Base-by-base conservation (phyloP, 2,888 invertebrate genomes). In the Pterostichus niger region DNA sequence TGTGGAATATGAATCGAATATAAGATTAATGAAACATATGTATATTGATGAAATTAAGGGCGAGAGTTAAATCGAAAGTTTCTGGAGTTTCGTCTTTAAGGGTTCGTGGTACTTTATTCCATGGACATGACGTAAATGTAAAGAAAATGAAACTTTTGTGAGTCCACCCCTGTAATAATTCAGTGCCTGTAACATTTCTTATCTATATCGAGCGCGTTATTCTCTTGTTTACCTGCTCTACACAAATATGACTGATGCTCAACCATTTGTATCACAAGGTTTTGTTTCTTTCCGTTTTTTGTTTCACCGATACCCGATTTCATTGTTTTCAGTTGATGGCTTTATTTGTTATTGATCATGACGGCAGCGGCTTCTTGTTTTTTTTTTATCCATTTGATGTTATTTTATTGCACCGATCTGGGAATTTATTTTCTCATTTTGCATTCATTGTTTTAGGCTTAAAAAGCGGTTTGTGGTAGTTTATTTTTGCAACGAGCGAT, bases 381-480 rank as follows among this genome's bases (percentile, higher is more conserved):
- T 35, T 54, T 54, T 40, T 68, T 68, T 40, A 15, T 40, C 17
- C 68, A 68, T 68, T 68, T 35, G 33, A n/a, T 40, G 40, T 68
- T 24, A 68, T 61, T 68, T 68, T 68, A 68, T 68, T 33, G 40
- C 35, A 68, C 13, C 35, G 35, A 13, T 35, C 4, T 35, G 68
- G 40, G 40, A 40, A 68, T 68, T 68, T 68, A 68, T 68, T 40
- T 40, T 59, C 59, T 59, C 68, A 59, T 59, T 59, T 31, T 40
- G 40, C 44, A 44, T 68, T 68, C 68, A 68, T 68, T 68, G 68
- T 68, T 68, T 68, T 68, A 35, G 68, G 44, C 68, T 35, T 31
- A 54, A 24, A 59, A 40, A 7, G 40, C 40, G 40, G 6, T 40
- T 54, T 54, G 15, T 54, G 54, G 6, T n/a, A 6, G 6, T 54